Conservation (phyloP, 1,140 invertebrate genomes). For the Brachionus sp. region DNA sequence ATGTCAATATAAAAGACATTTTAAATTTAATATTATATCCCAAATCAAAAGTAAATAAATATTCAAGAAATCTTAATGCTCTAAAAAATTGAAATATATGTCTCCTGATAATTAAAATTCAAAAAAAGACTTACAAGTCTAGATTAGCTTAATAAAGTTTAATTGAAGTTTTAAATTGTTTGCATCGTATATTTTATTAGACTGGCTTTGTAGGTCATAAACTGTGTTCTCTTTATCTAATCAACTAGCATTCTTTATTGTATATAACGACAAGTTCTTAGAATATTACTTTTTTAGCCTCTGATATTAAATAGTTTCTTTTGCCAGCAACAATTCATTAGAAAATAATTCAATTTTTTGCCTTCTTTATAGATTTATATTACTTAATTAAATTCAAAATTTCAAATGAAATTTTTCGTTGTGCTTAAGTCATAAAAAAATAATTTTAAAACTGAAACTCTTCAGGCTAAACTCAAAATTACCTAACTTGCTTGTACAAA, state of each 20-base stretch:
- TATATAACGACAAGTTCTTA: neutral
- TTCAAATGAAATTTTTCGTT: neutral
- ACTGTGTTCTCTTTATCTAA: slow-evolving; percentile 9
- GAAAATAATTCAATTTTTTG: neutral
- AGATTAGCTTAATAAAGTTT: neutral
- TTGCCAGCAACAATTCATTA: neutral
- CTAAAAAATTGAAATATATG: slow-evolving; percentile 35
- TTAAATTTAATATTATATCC: too few relatives aligned
- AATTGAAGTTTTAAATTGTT: neutral
- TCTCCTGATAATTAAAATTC: neutral
- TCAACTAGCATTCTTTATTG: neutral
- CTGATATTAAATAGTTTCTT: neutral
- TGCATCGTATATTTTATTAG: neutral
- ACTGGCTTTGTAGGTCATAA: neutral
- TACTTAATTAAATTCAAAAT: neutral
- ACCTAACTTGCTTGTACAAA: neutral
- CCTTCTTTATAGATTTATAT: neutral
- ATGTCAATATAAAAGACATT: neutral
- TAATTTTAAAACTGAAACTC: neutral
- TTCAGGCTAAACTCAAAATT: neutral
- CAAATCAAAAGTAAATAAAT: neutral
- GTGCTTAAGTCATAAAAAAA: neutral
- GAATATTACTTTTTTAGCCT: neutral
- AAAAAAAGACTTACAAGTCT: slow-evolving; percentile 10
- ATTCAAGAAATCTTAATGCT: slow-evolving; percentile 1